A percentile compares a stretch with the other conserved stretches of the same genome.
Conservation (phyloP, 2,113 vertebrate genomes). For the Rhabdomys dilectus region DNA sequence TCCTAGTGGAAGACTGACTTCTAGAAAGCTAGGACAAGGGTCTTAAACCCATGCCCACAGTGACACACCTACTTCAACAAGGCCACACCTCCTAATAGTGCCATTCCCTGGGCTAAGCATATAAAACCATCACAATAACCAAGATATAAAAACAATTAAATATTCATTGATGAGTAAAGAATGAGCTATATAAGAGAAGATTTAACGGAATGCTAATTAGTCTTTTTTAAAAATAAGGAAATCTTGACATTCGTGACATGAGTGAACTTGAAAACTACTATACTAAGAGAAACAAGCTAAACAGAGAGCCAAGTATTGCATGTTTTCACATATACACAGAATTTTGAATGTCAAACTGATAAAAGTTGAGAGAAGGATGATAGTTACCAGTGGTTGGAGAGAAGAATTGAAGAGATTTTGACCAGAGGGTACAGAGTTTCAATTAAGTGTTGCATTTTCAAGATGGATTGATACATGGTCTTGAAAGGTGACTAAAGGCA, state of each 20-base stretch:
- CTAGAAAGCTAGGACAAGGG: too few relatives aligned
- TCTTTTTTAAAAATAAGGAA: neutral
- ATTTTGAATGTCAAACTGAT: neutral
- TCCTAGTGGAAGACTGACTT: too few relatives aligned
- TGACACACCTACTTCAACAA: too few relatives aligned
- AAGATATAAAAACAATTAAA: neutral
- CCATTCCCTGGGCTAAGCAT: too few relatives aligned
- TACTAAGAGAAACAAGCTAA: neutral
- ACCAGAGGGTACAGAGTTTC: neutral
- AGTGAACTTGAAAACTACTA: neutral
- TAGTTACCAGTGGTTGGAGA: neutral
- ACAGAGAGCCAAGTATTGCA: neutral
- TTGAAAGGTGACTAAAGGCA: conserved; percentile 1
- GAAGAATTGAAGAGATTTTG: neutral
- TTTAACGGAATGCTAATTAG: neutral
- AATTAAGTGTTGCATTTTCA: neutral
- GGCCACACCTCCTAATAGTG: too few relatives aligned
- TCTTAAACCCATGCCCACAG: too few relatives aligned
- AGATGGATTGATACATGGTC: neutral
- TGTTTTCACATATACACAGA: neutral
- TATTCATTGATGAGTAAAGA: neutral
- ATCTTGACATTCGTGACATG: neutral
- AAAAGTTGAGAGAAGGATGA: neutral
- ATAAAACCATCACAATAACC: too few relatives aligned
- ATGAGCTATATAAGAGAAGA: neutral